Evolutionary conservation across 2,888 invertebrate genomes (phyloP).

Genomic region (Cylindroiulus punctatus): DNA sequence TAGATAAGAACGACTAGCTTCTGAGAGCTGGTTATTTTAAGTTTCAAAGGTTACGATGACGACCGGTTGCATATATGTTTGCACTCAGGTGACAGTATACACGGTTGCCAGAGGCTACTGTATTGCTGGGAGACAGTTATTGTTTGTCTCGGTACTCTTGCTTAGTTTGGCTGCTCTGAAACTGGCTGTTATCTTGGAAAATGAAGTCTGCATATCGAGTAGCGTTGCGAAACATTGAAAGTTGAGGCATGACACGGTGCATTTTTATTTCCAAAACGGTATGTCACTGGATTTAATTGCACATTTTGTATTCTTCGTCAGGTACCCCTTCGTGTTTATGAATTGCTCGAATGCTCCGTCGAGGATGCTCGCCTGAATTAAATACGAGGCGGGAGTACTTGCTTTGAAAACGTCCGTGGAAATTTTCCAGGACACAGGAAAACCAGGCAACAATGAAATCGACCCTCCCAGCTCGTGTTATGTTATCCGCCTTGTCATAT

Average conservation of each 20-base stretch:
- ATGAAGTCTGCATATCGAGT: neutral
- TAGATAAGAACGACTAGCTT: no score
- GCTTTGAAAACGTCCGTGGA: neutral
- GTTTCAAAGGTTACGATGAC: neutral
- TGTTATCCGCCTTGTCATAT: neutral
- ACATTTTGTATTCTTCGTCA: neutral
- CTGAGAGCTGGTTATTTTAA: neutral
- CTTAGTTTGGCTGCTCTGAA: neutral
- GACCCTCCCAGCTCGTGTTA: neutral
- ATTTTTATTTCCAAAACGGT: neutral
- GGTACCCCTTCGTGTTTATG: neutral
- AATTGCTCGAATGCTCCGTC: neutral
- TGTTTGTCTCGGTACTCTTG: neutral
- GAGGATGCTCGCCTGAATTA: neutral
- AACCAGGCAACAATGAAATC: neutral
- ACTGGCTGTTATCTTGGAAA: neutral
- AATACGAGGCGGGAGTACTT: neutral
- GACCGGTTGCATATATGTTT: neutral
- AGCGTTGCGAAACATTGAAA: neutral
- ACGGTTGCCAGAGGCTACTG: neutral
- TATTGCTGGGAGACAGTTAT: neutral
- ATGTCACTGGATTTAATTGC: slow-evolving; percentile 30
- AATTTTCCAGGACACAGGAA: slow-evolving; percentile 8
- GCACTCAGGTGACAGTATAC: neutral
- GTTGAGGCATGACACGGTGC: neutral